Base-by-base conservation (phyloP, 2,888 invertebrate species). In the Brachylomia viminalis region DNA sequence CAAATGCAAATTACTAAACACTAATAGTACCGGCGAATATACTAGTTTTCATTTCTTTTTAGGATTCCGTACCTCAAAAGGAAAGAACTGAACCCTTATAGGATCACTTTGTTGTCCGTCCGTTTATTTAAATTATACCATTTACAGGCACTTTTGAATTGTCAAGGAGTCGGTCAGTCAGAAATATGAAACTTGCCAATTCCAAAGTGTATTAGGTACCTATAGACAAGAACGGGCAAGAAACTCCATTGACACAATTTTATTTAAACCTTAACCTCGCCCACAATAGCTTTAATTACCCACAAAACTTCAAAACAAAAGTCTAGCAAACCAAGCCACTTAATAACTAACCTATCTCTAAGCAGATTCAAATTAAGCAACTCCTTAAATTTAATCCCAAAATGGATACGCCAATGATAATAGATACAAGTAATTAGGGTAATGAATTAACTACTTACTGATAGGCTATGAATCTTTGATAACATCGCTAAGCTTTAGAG, bases 391-490 rank as follows among this genome's bases (percentile, higher is more conserved):
- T 77, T 74, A 81, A 79, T 75, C 58, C 58, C 47, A 56, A 58
- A 80, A 80, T 80, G 61, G 61, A 74, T 74, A 42, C 13, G 54
- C 47, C 52, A 49, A n/a, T 74, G 70, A 78, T 80, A 69, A 76
- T 66, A 66, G 42, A n/a, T 27, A 45, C 33, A 49, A 66, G 66
- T 78, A 66, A 83, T 86, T 83, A 74, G 13, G 49, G 65, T 67
- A 80, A 77, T 84, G 62, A 75, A 79, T 71, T 73, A 69, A 65
- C 61, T 61, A 47, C 67, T 61, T 62, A 73, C 23, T 71, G 47
- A 77, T 81, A 75, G 20, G 30, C 61, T 45, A 70, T 85, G 56
- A 84, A 79, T 76, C 65, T 75, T 81, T 70, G 77, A 83, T 84
- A 80, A 59, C 47, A 75, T 75, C 42, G 23, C 33, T 38, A 47